phyloP scores from a whole-genome alignment of 2,113 vertebrate genomes.

The Sinocyclocheilus anophthalmus region DNA sequence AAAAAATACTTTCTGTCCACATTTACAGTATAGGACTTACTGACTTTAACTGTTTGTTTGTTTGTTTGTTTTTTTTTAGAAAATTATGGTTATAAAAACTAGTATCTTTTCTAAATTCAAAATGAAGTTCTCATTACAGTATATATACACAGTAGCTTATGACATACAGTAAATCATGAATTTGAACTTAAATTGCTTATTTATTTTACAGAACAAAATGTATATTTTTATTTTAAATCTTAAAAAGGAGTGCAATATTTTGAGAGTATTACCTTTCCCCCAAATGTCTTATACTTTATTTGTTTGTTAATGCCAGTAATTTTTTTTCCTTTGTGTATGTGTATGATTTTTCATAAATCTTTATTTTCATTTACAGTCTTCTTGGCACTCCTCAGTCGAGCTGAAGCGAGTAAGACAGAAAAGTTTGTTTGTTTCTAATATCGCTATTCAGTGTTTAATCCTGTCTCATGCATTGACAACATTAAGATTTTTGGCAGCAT shows the following conservation, averaged over 20 bases:
- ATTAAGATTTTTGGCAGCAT: background rate
- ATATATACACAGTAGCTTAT: too few species aligned
- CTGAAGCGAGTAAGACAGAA: conserved; percentile 76
- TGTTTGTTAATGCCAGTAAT: background rate
- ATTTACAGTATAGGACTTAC: background rate
- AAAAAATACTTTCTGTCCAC: background rate
- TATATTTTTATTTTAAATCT: background rate
- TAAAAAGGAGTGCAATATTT: background rate
- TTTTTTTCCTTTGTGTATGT: background rate
- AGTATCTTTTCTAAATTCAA: too few species aligned
- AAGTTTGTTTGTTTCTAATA: background rate
- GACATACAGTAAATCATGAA: too few species aligned
- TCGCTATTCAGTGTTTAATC: background rate
- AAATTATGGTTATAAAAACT: too few species aligned
- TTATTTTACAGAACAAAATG: background rate
- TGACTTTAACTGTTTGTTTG: too few species aligned
- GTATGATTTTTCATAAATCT: conserved; percentile 5
- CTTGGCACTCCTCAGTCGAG: conserved; percentile 68
- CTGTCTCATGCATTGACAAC: background rate
- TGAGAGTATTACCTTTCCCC: background rate
- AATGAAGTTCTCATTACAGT: background rate
- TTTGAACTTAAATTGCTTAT: background rate
- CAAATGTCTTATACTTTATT: background rate
- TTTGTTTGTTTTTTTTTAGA: too few species aligned
- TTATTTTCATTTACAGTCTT: conserved; percentile 63